These are phyloP conservation scores for Pogonomyrmex californicus DNA, from an alignment of 1,140 invertebrate genomes.

Conservation along the genomic window DNA sequence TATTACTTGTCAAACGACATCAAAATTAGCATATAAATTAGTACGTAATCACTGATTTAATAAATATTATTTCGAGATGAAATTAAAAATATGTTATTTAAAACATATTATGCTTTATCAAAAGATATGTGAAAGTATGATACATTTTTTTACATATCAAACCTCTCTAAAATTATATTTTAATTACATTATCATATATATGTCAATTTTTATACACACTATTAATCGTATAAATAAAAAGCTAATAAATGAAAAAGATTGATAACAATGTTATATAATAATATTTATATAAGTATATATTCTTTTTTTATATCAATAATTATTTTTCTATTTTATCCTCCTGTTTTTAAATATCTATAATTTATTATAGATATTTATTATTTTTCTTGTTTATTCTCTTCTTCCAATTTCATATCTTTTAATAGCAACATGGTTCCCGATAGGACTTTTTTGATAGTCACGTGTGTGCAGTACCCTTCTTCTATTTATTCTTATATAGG, in stretches of 20 bases:
- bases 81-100: conserved; percentile 4
- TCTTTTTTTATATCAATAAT: conserved; percentile 16
- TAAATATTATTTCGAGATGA: neutral
- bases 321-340: neutral
- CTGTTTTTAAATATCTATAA: conserved; percentile 82
- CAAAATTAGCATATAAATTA: neutral
- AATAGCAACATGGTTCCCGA: conserved; percentile 91
- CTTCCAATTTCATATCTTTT: conserved; percentile 87
- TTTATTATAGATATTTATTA: conserved; percentile 52
- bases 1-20: conserved; percentile 11
- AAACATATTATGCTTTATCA: too few relatives aligned
- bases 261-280: neutral
- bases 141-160: too few relatives aligned
- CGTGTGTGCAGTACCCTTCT: too few relatives aligned
- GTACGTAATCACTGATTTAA: neutral
- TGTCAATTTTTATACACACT: neutral
- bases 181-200: too few relatives aligned
- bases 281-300: neutral
- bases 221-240: neutral
- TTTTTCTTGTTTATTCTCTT: conserved; percentile 85
- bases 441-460: too few relatives aligned
- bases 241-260: neutral
- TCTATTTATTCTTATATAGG: too few relatives aligned
- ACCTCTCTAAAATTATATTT: neutral
- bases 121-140: too few relatives aligned